Conservation (phyloP, 2,888 invertebrate genomes). For the Noctuana brunneofusca region DNA sequence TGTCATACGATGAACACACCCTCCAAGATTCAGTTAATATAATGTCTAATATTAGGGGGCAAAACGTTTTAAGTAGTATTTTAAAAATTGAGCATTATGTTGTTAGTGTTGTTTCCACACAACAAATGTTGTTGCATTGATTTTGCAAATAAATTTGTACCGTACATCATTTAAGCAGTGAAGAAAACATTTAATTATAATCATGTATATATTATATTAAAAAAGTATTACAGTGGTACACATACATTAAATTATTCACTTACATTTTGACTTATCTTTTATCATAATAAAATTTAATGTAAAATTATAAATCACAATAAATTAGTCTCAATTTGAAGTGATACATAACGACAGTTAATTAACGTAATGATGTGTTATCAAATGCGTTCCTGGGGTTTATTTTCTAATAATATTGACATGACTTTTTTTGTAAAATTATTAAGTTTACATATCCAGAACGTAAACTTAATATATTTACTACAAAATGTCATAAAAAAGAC, state of each 20-base stretch:
- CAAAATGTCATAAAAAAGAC: slow-evolving; percentile 10
- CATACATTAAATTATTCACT: slow-evolving; percentile 7
- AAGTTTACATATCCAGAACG: not conserved
- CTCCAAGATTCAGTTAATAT: too few species aligned
- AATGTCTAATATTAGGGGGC: too few species aligned
- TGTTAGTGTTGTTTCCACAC: not conserved
- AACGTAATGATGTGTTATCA: too few species aligned
- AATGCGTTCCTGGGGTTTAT: slow-evolving; percentile 21
- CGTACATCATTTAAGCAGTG: slow-evolving; percentile 48
- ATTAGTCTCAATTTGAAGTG: slow-evolving; percentile 22
- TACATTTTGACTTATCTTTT: slow-evolving; percentile 18
- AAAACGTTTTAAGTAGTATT: too few species aligned
- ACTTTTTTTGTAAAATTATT: not conserved
- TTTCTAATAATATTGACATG: not conserved
- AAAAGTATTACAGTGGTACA: slow-evolving; percentile 17
- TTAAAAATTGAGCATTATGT: not conserved
- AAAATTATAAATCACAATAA: slow-evolving; percentile 29
- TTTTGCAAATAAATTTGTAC: slow-evolving; percentile 43
- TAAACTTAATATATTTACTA: too few species aligned
- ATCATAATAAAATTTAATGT: slow-evolving; percentile 20
- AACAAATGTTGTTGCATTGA: slow-evolving; percentile 25
- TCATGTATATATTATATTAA: slow-evolving; percentile 23
- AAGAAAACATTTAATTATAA: slow-evolving; percentile 27
- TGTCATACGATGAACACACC: too few species aligned
- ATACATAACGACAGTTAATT: slow-evolving; percentile 4